Evolutionary conservation across 2,113 vertebrate species (phyloP).

Genomic region (Dolichallabes microphthalmus): DNA sequence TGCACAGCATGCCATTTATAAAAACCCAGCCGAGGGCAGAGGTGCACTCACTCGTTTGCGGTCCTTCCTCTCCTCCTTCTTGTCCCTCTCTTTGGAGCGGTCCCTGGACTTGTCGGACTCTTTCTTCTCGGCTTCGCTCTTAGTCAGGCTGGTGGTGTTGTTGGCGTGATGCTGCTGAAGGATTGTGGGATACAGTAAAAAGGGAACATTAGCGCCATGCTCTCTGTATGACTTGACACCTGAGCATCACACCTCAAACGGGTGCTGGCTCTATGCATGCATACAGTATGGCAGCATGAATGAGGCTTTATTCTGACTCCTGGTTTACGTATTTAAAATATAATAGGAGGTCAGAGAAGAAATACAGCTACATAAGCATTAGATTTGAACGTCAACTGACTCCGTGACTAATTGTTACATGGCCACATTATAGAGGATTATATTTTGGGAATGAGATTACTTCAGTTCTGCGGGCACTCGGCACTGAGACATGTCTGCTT

Average conservation of each 20-base stretch:
- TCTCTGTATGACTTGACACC: slow-evolving; percentile 61
- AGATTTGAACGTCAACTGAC: too few relatives aligned
- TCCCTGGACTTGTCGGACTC: slow-evolving; percentile 87
- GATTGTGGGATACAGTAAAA: slow-evolving; percentile 12
- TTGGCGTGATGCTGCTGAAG: slow-evolving; percentile 85
- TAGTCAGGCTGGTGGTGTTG: slow-evolving; percentile 83
- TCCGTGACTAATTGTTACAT: background rate
- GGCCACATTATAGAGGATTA: background rate
- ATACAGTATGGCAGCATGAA: background rate
- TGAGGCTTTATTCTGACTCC: background rate
- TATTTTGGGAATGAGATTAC: background rate
- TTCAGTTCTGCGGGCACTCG: background rate
- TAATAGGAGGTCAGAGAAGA: too few relatives aligned
- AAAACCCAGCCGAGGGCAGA: background rate
- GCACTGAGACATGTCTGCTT: background rate
- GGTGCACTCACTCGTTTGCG: slow-evolving; percentile 82
- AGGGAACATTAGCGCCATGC: slow-evolving; percentile 52
- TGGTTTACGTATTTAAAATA: too few relatives aligned
- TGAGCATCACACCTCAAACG: slow-evolving; percentile 58
- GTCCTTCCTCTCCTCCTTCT: slow-evolving; percentile 89
- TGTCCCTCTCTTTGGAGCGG: slow-evolving; percentile 89
- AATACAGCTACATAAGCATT: background rate
- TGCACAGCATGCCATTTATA: background rate
- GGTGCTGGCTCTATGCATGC: slow-evolving; percentile 2
- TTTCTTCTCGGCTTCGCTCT: slow-evolving; percentile 91